Evolutionary conservation across 2,113 vertebrate species (phyloP).

Genomic region (Apodemus speciosus): DNA sequence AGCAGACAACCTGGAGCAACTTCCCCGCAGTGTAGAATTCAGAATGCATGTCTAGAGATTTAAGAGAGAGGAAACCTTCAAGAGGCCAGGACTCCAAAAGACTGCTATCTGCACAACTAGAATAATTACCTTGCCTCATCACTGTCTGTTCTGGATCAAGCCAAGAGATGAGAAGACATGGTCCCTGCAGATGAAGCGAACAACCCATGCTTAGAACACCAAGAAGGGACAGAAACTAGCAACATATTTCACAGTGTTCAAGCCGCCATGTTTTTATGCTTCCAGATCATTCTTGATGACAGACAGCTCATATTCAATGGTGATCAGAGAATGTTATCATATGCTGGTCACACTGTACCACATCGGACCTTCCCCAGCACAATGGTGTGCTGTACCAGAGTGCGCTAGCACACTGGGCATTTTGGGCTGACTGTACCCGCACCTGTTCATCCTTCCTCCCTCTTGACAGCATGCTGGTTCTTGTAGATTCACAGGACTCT

Average conservation of each 20-base stretch:
- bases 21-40: background rate
- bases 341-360: background rate
- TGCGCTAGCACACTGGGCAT: too few relatives aligned
- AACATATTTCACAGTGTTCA: background rate
- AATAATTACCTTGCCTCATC: background rate
- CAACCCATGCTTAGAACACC: background rate
- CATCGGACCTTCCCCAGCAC: background rate
- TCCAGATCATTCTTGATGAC: background rate
- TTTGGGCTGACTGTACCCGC: rapidly evolving
- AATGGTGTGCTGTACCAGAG: background rate
- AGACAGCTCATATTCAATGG: background rate
- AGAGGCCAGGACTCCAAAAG: background rate
- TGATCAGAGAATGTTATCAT: background rate
- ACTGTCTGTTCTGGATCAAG: background rate
- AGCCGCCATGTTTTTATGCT: background rate
- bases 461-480: background rate
- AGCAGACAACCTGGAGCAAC: background rate
- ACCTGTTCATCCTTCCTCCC: background rate
- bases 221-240: background rate
- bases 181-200: background rate
- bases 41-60: background rate
- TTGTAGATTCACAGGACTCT: background rate
- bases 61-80: background rate
- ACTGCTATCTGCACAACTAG: background rate
- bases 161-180: background rate